Conservation (phyloP, 2,113 vertebrate genomes). For the Osmerus mordax region DNA sequence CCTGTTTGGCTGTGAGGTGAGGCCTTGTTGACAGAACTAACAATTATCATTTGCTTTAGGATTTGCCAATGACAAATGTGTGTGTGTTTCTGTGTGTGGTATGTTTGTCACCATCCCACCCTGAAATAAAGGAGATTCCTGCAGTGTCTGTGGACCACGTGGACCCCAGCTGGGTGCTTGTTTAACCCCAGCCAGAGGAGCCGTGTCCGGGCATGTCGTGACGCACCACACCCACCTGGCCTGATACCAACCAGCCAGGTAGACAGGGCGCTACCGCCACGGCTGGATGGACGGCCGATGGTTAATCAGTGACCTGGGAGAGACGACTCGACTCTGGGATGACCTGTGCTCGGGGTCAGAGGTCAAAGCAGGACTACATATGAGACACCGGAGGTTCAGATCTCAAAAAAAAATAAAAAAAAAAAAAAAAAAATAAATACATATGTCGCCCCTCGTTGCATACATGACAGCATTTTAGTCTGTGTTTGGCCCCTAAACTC, state of each 20-base stretch:
- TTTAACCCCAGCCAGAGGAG: constrained; percentile 1
- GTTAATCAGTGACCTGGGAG: neutral
- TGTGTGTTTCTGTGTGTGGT: constrained; percentile 3
- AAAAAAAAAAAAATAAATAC: too few relatives aligned
- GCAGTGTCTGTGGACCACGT: neutral
- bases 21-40: constrained; percentile 33
- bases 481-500: too few relatives aligned
- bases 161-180: neutral
- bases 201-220: constrained; percentile 1
- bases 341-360: neutral
- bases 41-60: constrained; percentile 6
- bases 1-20: neutral
- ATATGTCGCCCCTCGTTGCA: too few relatives aligned
- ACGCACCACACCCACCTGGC: constrained; percentile 3
- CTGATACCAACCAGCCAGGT: neutral
- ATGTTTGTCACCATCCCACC: neutral
- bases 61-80: neutral
- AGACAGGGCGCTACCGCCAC: too few relatives aligned
- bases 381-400: too few relatives aligned
- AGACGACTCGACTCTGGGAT: neutral
- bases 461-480: too few relatives aligned
- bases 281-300: neutral
- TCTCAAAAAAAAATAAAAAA: too few relatives aligned
- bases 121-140: constrained; percentile 13
- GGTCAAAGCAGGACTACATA: too few relatives aligned